These are phyloP conservation scores for Ambastaia sidthimunki DNA, from an alignment of 2,797 vertebrate genomes.

Conservation along the genomic window DNA sequence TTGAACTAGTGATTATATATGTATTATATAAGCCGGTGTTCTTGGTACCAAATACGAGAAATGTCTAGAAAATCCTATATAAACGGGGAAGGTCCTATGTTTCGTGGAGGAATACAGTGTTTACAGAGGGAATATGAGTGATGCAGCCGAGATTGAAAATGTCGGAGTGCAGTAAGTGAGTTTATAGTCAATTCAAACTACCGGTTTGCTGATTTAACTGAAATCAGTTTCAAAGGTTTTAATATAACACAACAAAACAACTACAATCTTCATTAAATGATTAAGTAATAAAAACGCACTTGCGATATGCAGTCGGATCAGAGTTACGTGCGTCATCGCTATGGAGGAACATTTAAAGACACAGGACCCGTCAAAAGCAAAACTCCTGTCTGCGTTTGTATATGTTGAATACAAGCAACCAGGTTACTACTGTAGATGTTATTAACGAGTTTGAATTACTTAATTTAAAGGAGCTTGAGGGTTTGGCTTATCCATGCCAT, in stretches of 20 bases:
- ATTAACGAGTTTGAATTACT: no score
- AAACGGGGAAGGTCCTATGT: conserved; percentile 64
- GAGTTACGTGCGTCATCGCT: conserved; percentile 61
- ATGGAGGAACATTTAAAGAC: conserved; percentile 66
- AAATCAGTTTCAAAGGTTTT: neutral
- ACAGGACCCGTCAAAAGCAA: conserved; percentile 19
- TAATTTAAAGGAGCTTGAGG: no score
- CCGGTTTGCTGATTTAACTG: neutral
- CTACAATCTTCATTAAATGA: neutral
- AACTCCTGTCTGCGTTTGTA: neutral
- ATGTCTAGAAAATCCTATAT: neutral
- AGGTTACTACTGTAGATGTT: neutral
- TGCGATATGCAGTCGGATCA: conserved; percentile 50
- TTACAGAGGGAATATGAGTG: conserved; percentile 72
- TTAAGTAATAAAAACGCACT: conserved; percentile 44
- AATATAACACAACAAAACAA: neutral
- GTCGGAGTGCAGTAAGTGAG: conserved; percentile 39
- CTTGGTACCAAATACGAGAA: neutral
- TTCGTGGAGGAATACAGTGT: conserved; percentile 76
- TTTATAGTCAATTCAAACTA: conserved; percentile 6
- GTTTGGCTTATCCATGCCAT: no score
- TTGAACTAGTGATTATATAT: neutral
- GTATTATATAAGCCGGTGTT: neutral
- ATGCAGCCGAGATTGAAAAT: conserved; percentile 60
- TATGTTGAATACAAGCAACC: neutral